Evolutionary conservation across 2,888 invertebrate species (phyloP).

Genomic region (Drosophila eohydei): DNA sequence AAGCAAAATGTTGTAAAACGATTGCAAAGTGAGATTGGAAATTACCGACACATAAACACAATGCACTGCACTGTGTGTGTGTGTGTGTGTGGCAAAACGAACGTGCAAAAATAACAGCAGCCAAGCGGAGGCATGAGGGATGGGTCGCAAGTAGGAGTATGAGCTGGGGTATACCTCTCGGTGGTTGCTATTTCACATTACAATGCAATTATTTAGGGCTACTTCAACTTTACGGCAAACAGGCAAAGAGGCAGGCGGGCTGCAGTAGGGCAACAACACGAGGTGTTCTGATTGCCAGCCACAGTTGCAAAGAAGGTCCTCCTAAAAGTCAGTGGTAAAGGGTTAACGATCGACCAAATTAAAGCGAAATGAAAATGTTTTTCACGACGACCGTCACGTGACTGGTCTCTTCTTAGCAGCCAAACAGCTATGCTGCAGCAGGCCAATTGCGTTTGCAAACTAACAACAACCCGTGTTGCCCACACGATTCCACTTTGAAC

Average conservation of each 20-base stretch:
- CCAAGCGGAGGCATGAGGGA: slow-evolving; percentile 40
- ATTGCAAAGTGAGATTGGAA: slow-evolving; percentile 82
- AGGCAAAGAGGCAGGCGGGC: slow-evolving; percentile 7
- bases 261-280: slow-evolving; percentile 35
- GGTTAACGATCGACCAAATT: slow-evolving; percentile 82
- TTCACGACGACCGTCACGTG: slow-evolving; percentile 50
- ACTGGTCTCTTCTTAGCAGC: slow-evolving; percentile 29
- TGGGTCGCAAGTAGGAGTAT: slow-evolving; percentile 2
- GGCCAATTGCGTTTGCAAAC: slow-evolving; percentile 43
- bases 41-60: slow-evolving; percentile 79
- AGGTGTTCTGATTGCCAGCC: slow-evolving; percentile 71
- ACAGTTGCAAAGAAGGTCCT: slow-evolving; percentile 34
- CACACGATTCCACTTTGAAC: slow-evolving; percentile 70
- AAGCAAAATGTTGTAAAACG: slow-evolving; percentile 81
- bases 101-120: slow-evolving; percentile 75
- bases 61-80: background rate
- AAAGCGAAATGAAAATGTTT: slow-evolving; percentile 70
- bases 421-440: slow-evolving; percentile 1
- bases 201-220: slow-evolving; percentile 83
- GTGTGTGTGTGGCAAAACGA: slow-evolving; percentile 41
- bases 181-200: slow-evolving; percentile 80
- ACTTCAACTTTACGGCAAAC: slow-evolving; percentile 62
- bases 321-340: slow-evolving; percentile 47
- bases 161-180: slow-evolving; percentile 33
- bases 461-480: slow-evolving; percentile 41